Evolutionary conservation across 2,797 vertebrate species (phyloP), one percentile per base, ranked within the genome.

Genomic region (Hozukius guyotensis): DNA sequence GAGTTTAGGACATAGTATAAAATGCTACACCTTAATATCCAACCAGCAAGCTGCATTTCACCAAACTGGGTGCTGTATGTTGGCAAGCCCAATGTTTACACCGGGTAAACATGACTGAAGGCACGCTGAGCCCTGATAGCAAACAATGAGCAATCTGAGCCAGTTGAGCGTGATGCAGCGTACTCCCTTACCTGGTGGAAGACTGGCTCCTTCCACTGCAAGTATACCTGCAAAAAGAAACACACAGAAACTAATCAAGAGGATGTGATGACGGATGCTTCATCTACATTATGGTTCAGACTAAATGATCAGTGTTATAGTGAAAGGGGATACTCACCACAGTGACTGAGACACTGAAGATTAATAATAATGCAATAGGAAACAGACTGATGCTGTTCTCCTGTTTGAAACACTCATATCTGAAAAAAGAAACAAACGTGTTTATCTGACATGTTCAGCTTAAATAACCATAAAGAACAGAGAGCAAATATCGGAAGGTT

Each of bases 331-430:
- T 32, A 90, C 99, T 98, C 96, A 99, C 98, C 95, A 96, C 95
- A 87, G 96, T 98, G 90, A 99, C 99, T 66, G 95, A 93, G 38
- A 97, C 88, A 88, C 99, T 99, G 96, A 98, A 99, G 57, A 97
- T 88, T 71, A 97, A 88, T 91, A 99, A 93, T 56, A 97, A 80
- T 46, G 95, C 91, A 81, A 98, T 94, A 60, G 97, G 95, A 22
- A 97, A 95, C 80, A 97, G 96, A 93, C 97, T 97, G 85, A 97
- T 91, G 67, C 91, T 95, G 74, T 96, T 97, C 91, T 97, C 97
- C 91, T 95, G 93, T 93, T 97, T 99, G 96, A 99, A 99, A 94
- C 98, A 98, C 89, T 99, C 98, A 38, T 97, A 99, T 91, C 99
- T 99, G 62, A 6, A 95, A 53, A 95, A 22, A 89, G 42, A 87